A percentile compares a stretch with the other conserved stretches of the same genome.
phyloP scores from a whole-genome alignment of 2,113 vertebrate genomes.

The Sturnira hondurensis region DNA sequence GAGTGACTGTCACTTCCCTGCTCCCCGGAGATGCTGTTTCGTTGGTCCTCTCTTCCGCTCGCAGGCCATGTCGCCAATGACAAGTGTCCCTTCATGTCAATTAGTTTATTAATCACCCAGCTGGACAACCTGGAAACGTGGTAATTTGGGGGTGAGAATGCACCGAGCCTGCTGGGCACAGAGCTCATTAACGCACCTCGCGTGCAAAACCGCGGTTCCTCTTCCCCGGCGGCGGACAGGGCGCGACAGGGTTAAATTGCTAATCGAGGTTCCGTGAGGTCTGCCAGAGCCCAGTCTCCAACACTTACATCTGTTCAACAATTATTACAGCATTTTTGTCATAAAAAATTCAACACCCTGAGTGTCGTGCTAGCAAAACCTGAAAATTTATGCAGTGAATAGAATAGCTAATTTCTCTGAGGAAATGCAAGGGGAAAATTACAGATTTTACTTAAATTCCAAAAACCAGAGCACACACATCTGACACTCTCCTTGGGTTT shows the following conservation, averaged over 20 bases:
- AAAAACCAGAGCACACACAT: slow-evolving; percentile 83
- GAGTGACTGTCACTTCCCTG: background rate
- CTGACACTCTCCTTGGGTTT: slow-evolving; percentile 81
- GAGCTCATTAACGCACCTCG: slow-evolving; percentile 52
- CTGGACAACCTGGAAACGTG: background rate
- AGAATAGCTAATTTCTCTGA: slow-evolving; percentile 98
- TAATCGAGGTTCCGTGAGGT: slow-evolving; percentile 95
- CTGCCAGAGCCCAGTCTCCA: slow-evolving; percentile 91
- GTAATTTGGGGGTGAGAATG: background rate
- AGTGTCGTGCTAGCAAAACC: slow-evolving; percentile 95
- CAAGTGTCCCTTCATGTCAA: background rate
- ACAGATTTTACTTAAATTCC: slow-evolving; percentile 92
- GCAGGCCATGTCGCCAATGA: background rate
- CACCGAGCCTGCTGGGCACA: background rate
- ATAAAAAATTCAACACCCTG: slow-evolving; percentile 99
- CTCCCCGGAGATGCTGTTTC: background rate
- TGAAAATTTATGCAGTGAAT: slow-evolving; percentile 98
- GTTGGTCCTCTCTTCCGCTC: background rate
- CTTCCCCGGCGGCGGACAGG: slow-evolving; percentile 35
- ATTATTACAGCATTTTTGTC: slow-evolving; percentile 98
- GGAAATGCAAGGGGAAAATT: slow-evolving; percentile 90
- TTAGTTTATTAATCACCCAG: background rate
- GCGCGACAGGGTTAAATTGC: slow-evolving; percentile 91
- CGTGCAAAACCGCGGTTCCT: slow-evolving; percentile 18
- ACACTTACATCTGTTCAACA: slow-evolving; percentile 99